Base-by-base conservation (phyloP, 2,888 invertebrate genomes). In the Orchesellides sinensis region DNA sequence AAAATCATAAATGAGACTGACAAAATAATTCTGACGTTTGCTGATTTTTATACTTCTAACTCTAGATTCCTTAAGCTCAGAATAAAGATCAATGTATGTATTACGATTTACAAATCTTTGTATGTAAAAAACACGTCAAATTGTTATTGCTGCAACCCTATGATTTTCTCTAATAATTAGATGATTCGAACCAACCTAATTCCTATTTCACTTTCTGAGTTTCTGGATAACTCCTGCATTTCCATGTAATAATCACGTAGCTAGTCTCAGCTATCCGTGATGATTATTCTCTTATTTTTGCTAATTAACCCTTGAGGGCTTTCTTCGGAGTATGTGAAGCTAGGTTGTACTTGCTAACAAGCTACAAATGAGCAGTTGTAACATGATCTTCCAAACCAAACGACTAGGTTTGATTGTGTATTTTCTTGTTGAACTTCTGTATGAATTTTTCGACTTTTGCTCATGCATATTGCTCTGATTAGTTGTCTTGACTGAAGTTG, bases 271-370 rank as follows among this genome's bases (percentile, higher is more conserved):
- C n/a, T 27, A 17, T 52, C 32, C 40, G 25, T 59, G 54, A 10
- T 72, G 6, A 21, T 59, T 73, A 52, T 29, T 17, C 19, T 2
- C n/a, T 6, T 19, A 54, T 54, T 65, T 73, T 65, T 65, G 65
- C 74, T 74, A 74, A 74, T 74, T 65, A 74, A 65, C 65, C 49
- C 74, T 65, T 47, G 19, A 25, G 74, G 74, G 52, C 52, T 74
- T 54, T 23, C 63, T 40, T n/a, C 29, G 59, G n/a, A 59, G 25
- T 54, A 54, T n/a, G n/a, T 47, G 52, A 52, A 6, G 59, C 8
- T 21, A 5, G n/a, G 29, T 29, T 59, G 10, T 17, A 49, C 8
- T 4, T 17, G 35, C 52, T 52, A 10, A 3, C 17, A 17, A 10
- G 17, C 19, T 52, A 10, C 52, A 6, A n/a, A 40, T 2, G 40